Evolutionary conservation across 2,113 vertebrate genomes (phyloP).

Genomic region (Nymphicus hollandicus): DNA sequence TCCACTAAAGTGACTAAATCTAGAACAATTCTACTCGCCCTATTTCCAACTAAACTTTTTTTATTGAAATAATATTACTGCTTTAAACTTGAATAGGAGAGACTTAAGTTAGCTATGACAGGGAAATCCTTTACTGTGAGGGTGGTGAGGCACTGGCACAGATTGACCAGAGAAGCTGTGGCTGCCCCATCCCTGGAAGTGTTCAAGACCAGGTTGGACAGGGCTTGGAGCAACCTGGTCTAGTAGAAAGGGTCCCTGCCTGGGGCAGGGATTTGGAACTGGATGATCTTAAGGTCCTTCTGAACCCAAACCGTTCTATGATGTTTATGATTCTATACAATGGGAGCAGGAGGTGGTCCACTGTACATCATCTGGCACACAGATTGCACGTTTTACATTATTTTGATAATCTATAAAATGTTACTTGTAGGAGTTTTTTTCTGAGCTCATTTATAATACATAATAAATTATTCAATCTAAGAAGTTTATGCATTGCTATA

Average conservation of each 20-base stretch:
- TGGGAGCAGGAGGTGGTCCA: neutral
- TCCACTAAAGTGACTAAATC: neutral
- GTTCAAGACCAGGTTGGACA: neutral
- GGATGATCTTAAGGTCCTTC: neutral
- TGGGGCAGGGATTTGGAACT: neutral
- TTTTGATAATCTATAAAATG: neutral
- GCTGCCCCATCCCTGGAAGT: neutral
- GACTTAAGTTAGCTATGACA: neutral
- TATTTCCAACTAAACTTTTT: neutral
- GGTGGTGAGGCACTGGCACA: neutral
- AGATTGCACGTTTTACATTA: neutral
- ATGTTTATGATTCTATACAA: neutral
- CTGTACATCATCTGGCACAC: neutral
- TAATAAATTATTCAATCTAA: neutral
- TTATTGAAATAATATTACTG: neutral
- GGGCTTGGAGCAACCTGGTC: neutral
- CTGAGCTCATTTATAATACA: neutral
- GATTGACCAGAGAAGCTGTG: neutral
- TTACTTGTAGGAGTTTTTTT: neutral
- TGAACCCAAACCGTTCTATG: neutral
- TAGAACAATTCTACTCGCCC: neutral
- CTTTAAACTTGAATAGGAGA: neutral
- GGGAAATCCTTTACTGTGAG: neutral
- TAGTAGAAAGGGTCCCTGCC: neutral
- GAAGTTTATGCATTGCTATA: neutral